Conservation (phyloP, 1,140 invertebrate species). For the Drosophila santomea region DNA sequence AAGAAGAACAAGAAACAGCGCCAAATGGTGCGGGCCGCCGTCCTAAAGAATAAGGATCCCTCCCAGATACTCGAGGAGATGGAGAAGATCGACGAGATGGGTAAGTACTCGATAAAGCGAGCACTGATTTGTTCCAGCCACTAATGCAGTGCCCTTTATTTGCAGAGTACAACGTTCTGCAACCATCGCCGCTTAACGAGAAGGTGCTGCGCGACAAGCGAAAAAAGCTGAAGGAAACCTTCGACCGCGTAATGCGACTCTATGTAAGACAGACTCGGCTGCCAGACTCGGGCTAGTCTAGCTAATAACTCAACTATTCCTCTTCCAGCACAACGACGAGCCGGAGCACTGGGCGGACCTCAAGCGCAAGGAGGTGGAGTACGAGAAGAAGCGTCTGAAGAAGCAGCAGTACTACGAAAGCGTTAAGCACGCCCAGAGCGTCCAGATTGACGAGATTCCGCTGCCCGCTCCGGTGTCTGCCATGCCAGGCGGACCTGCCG, state of each 20-base stretch:
- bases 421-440: conserved; percentile 96
- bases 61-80: conserved; percentile 96
- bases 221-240: conserved; percentile 97
- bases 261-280: conserved; percentile 91
- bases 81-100: conserved; percentile 99
- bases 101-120: conserved; percentile 86
- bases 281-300: too few relatives aligned
- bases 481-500: not conserved
- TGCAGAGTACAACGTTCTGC: conserved; percentile 96
- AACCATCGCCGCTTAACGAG: conserved; percentile 97
- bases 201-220: conserved; percentile 98
- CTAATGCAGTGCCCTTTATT: conserved; percentile 18
- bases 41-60: conserved; percentile 99
- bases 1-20: conserved; percentile 99
- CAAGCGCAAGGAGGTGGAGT: conserved; percentile 95
- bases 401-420: conserved; percentile 97
- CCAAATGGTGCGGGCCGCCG: conserved; percentile 96
- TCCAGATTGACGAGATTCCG: conserved; percentile 98
- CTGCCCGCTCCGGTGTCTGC: conserved; percentile 89
- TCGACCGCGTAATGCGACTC: conserved; percentile 96
- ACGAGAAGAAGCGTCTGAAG: conserved; percentile 94
- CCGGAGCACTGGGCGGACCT: conserved; percentile 96
- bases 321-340: conserved; percentile 95
- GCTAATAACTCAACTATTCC: conserved; percentile 2
- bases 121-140: not conserved